Evolutionary conservation across 2,888 invertebrate genomes (phyloP).

Genomic region (Sarcophaga caerulescens): DNA sequence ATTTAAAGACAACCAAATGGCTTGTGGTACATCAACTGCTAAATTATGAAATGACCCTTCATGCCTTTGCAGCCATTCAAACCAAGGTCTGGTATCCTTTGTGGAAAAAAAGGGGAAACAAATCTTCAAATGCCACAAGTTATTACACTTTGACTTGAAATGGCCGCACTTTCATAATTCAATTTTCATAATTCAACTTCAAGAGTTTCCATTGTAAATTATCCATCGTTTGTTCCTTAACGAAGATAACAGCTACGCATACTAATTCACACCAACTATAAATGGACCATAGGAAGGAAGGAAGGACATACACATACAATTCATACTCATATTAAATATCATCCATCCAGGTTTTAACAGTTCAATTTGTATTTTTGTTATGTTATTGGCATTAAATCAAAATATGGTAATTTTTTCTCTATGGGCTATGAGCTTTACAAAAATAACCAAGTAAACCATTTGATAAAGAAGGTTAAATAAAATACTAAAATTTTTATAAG

Average conservation of each 20-base stretch:
- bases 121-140: conserved; percentile 57
- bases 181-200: conserved; percentile 3
- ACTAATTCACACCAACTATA: neutral
- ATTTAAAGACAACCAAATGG: too few relatives aligned
- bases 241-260: conserved; percentile 36
- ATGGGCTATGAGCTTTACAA: neutral
- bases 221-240: conserved; percentile 12
- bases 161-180: neutral
- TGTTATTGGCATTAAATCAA: conserved; percentile 64
- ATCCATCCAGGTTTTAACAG: conserved; percentile 43
- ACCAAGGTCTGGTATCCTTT: too few relatives aligned
- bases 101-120: too few relatives aligned
- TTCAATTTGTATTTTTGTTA: conserved; percentile 43
- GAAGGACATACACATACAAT: neutral
- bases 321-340: neutral
- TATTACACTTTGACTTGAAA: conserved; percentile 55
- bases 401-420: conserved; percentile 65
- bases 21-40: too few relatives aligned
- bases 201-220: conserved; percentile 25
- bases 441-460: conserved; percentile 27
- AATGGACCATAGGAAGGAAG: conserved; percentile 20
- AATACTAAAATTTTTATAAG: neutral
- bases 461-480: neutral
- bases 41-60: too few relatives aligned
- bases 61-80: too few relatives aligned